phyloP scores from a whole-genome alignment of 2,797 vertebrate species.

The Rousettus madagascariensis region DNA sequence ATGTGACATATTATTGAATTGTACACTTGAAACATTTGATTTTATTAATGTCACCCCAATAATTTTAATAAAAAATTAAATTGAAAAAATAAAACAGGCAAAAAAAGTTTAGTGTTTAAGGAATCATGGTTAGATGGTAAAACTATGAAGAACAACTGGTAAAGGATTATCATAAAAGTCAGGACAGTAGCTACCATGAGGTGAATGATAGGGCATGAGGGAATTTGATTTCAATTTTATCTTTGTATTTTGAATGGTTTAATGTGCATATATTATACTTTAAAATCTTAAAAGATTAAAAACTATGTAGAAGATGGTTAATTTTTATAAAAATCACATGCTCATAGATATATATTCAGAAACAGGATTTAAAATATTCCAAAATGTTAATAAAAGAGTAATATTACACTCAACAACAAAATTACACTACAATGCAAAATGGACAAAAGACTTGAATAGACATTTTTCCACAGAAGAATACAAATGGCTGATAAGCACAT shows the following conservation, averaged over 20 bases:
- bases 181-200: not conserved
- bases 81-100: not conserved
- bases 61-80: too few species aligned
- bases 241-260: not conserved
- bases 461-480: not conserved
- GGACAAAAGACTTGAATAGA: not conserved
- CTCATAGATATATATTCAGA: not conserved
- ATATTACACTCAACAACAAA: not conserved
- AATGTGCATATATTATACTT: not conserved
- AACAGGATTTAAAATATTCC: not conserved
- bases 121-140: not conserved
- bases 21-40: too few species aligned
- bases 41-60: too few species aligned
- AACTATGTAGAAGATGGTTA: not conserved
- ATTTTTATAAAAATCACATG: not conserved
- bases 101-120: not conserved
- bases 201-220: not conserved
- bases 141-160: not conserved
- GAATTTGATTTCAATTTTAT: not conserved
- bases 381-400: constrained; percentile 6
- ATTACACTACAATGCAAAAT: not conserved
- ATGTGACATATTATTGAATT: too few species aligned
- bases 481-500: not conserved
- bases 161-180: not conserved
- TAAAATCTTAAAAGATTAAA: not conserved